Conservation (phyloP, 2,797 vertebrate species). For the Paratrypauchen microcephalus region DNA sequence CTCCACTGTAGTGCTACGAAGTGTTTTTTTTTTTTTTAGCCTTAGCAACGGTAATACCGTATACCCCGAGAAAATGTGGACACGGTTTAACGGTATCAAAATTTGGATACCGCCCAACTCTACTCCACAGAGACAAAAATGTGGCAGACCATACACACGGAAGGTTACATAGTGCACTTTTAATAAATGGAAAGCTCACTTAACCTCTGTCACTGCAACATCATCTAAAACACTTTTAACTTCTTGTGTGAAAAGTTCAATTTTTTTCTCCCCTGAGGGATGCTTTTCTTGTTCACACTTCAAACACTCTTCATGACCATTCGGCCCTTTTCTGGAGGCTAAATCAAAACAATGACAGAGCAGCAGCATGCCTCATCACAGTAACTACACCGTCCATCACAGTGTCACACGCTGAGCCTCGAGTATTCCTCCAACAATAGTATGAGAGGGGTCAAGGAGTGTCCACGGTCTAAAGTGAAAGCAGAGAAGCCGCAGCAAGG, state of each 20-base stretch:
- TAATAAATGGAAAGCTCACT: background rate
- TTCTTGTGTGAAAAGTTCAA: slow-evolving; percentile 12
- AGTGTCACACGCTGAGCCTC: background rate
- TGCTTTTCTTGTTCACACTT: slow-evolving; percentile 24
- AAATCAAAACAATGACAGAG: slow-evolving; percentile 30
- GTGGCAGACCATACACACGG: background rate
- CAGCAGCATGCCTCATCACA: slow-evolving; percentile 7
- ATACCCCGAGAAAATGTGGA: too few species aligned
- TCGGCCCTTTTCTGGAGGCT: slow-evolving; percentile 7
- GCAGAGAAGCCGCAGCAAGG: background rate
- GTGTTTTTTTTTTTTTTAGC: too few species aligned
- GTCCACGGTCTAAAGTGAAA: slow-evolving; percentile 26
- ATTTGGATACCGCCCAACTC: too few species aligned
- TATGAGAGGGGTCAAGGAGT: slow-evolving; percentile 32
- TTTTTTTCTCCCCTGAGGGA: slow-evolving; percentile 19
- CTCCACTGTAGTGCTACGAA: too few species aligned
- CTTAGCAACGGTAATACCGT: too few species aligned
- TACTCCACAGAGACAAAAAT: background rate
- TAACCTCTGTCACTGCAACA: background rate
- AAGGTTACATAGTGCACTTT: background rate
- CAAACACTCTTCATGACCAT: slow-evolving; percentile 23
- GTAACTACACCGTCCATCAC: slow-evolving; percentile 42
- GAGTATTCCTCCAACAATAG: slow-evolving; percentile 7
- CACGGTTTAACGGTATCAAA: too few species aligned
- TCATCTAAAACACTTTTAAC: slow-evolving; percentile 9